Evolutionary conservation across 1,140 invertebrate genomes (phyloP), one percentile per base, ranked within the genome.

Genomic region (Dufourea novaeangliae): DNA sequence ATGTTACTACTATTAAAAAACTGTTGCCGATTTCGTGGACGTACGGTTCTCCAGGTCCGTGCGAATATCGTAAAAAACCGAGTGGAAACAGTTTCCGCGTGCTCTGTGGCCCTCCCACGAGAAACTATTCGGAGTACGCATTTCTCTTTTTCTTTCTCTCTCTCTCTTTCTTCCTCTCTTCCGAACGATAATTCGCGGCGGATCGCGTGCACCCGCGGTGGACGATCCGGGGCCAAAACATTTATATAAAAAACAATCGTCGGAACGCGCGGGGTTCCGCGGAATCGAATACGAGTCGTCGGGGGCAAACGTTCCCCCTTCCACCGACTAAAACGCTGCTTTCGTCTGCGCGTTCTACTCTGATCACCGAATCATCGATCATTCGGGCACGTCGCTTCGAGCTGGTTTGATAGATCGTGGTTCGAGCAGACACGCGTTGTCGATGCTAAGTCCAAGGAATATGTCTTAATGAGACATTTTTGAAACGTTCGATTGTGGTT

Each of bases 51-150:
- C 54, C 79, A 84, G 83, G 79, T 85, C 83, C 83, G 83, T 85
- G 83, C 83, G 83, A 85, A 85, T 84, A 81, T 84, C 83, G 82
- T 70, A 41, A 78, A 84, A 84, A 84, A 73, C 76, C 82, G 73
- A 84, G 68, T 85, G 78, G 78, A 84, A 81, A 84, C 75, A 62
- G 69, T n/a, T n/a, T 83, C 79, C 75, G 79, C 78, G 72, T 76
- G 69, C 32, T 63, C 46, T 68, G 39, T n/a, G n/a, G n/a, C 61
- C 27, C 44, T 54, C 80, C 59, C 72, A 82, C 41, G 70, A 79
- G 54, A 79, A 83, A 50, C 63, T 39, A 50, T 80, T 71, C n/a
- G n/a, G 77, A 83, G 71, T 76, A 63, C 81, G 74, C 50, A n/a
- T n/a, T n/a, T n/a, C n/a, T n/a, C n/a, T n/a, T n/a, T n/a, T n/a